phyloP scores from a whole-genome alignment of 2,113 vertebrate species.

The Syngnathus floridae region DNA sequence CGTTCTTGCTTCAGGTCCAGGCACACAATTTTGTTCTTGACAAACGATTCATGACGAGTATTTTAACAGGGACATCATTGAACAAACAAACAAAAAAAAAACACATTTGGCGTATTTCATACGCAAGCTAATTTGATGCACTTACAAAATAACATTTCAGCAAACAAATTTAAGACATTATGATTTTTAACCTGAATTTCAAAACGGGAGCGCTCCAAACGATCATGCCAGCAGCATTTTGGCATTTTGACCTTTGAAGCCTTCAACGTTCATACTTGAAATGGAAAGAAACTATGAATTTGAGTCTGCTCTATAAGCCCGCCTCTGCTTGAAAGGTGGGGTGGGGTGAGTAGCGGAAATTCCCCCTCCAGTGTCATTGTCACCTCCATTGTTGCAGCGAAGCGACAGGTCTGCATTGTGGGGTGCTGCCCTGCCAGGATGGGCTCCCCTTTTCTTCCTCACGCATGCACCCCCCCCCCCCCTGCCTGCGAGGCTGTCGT shows the following conservation, averaged over 20 bases:
- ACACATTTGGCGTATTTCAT: not conserved
- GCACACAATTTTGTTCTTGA: conserved; percentile 56
- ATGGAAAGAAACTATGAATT: too few species aligned
- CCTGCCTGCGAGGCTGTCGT: conserved; percentile 47
- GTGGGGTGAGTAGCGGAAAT: conserved; percentile 33
- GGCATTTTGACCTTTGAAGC: not conserved
- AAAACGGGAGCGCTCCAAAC: too few species aligned
- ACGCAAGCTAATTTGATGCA: too few species aligned
- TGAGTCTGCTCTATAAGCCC: not conserved
- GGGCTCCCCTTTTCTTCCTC: conserved; percentile 22
- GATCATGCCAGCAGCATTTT: too few species aligned
- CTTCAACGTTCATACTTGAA: too few species aligned
- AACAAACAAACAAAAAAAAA: too few species aligned
- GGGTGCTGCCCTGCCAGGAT: conserved; percentile 52
- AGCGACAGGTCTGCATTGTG: conserved; percentile 54
- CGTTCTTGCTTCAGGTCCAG: conserved; percentile 42
- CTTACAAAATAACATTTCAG: too few species aligned
- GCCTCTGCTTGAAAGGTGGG: conserved; percentile 23
- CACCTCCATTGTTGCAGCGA: conserved; percentile 60
- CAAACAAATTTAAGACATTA: too few species aligned
- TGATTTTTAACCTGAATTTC: too few species aligned
- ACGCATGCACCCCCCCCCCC: not conserved
- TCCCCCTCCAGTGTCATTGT: conserved; percentile 64
- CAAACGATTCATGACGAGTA: conserved; percentile 66
- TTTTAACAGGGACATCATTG: conserved; percentile 14